Evolutionary conservation across 2,888 invertebrate genomes (phyloP).

Genomic region (Chymomyza amoena): DNA sequence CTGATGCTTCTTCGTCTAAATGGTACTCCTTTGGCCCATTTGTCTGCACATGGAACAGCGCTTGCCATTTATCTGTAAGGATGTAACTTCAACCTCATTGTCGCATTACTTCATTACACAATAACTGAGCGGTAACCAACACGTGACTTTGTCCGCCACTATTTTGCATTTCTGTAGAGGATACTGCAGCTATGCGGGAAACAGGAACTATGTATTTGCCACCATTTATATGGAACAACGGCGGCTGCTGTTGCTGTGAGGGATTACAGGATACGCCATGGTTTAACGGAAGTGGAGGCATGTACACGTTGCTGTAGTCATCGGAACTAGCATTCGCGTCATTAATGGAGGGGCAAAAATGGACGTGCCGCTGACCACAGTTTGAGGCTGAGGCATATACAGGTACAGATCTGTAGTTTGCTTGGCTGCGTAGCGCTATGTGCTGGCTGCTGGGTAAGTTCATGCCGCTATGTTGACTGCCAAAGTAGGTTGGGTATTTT

Average conservation of each 20-base stretch:
- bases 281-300: neutral
- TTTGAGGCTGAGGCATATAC: neutral
- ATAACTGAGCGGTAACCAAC: too few relatives aligned
- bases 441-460: neutral
- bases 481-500: neutral
- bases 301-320: slow-evolving; percentile 21
- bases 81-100: too few relatives aligned
- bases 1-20: too few relatives aligned
- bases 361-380: neutral
- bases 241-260: slow-evolving; percentile 10
- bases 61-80: too few relatives aligned
- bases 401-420: neutral
- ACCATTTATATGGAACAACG: too few relatives aligned
- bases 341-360: neutral
- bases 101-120: too few relatives aligned
- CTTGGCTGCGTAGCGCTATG: neutral
- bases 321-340: slow-evolving; percentile 4
- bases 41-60: too few relatives aligned
- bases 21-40: too few relatives aligned
- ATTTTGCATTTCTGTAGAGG: too few relatives aligned
- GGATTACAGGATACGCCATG: neutral
- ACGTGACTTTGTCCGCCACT: neutral
- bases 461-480: neutral
- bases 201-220: neutral
- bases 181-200: slow-evolving; percentile 2